phyloP scores from a whole-genome alignment of 1,140 invertebrate species.

The Caligus rogercresseyi region DNA sequence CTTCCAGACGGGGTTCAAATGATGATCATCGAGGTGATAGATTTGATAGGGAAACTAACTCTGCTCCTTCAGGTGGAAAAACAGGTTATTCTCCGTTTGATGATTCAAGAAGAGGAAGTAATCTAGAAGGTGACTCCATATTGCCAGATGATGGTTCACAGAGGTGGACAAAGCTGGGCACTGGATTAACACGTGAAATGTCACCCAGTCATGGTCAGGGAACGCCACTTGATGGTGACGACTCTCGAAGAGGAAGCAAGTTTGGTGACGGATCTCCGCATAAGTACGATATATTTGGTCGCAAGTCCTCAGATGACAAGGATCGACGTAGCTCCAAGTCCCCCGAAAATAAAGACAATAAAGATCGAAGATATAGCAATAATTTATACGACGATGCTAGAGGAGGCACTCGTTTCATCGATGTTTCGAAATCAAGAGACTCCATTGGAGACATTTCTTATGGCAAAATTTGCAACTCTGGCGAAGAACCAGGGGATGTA shows the following conservation, averaged over 20 bases:
- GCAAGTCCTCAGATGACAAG: neutral
- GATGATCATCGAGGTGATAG: neutral
- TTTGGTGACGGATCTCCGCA: neutral
- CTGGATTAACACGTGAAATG: neutral
- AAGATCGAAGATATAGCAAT: neutral
- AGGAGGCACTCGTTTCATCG: neutral
- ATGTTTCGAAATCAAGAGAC: neutral
- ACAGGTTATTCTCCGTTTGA: too few relatives aligned
- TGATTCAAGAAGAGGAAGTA: neutral
- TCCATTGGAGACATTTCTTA: neutral
- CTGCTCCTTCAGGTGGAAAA: too few relatives aligned
- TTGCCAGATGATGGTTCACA: neutral
- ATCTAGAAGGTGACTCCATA: neutral
- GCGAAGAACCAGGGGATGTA: neutral
- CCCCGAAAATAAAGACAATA: neutral
- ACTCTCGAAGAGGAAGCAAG: neutral
- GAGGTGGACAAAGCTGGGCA: neutral
- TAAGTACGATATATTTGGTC: neutral
- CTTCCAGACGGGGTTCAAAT: neutral
- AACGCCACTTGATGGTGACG: neutral
- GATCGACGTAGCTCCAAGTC: neutral
- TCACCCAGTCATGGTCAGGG: neutral
- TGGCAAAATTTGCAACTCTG: neutral
- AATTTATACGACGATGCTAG: neutral
- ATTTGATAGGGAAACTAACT: neutral